Percentiles rank a stretch among this genome's conserved stretches.
Conservation (phyloP, 1,140 invertebrate genomes). For the Microplitis demolitor region DNA sequence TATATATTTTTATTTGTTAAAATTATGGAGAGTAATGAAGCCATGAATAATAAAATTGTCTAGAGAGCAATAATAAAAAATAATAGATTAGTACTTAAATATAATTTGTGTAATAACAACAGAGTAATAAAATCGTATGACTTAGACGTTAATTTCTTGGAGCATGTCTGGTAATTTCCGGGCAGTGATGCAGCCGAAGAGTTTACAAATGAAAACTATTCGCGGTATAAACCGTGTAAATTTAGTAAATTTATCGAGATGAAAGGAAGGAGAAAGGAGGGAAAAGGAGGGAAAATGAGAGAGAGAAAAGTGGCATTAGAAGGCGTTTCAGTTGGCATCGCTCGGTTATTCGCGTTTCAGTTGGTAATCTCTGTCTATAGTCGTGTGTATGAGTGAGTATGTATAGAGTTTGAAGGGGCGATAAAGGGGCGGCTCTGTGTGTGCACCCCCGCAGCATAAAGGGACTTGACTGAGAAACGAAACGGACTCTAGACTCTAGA, state of each 20-base stretch:
- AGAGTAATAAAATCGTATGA: background rate
- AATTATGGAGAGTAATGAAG: background rate
- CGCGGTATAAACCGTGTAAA: slow-evolving; percentile 4
- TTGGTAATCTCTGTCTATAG: background rate
- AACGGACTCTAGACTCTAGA: too few relatives aligned
- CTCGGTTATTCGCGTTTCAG: background rate
- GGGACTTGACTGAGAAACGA: slow-evolving; percentile 4
- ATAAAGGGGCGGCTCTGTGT: background rate
- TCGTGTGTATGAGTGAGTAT: background rate
- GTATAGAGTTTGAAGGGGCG: background rate
- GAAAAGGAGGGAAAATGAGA: background rate
- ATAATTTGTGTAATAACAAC: background rate
- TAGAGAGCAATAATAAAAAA: background rate
- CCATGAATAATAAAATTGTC: background rate
- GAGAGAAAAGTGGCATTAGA: background rate
- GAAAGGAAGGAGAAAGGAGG: background rate
- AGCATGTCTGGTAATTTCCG: background rate
- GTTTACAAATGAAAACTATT: background rate
- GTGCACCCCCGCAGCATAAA: slow-evolving; percentile 1
- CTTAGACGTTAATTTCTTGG: background rate
- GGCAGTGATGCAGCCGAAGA: background rate
- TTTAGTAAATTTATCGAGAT: slow-evolving; percentile 13
- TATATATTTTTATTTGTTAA: too few relatives aligned
- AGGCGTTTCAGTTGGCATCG: background rate
- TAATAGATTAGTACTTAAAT: background rate